Base-by-base conservation (phyloP, 2,888 invertebrate genomes). In the Chloromyia formosa region DNA sequence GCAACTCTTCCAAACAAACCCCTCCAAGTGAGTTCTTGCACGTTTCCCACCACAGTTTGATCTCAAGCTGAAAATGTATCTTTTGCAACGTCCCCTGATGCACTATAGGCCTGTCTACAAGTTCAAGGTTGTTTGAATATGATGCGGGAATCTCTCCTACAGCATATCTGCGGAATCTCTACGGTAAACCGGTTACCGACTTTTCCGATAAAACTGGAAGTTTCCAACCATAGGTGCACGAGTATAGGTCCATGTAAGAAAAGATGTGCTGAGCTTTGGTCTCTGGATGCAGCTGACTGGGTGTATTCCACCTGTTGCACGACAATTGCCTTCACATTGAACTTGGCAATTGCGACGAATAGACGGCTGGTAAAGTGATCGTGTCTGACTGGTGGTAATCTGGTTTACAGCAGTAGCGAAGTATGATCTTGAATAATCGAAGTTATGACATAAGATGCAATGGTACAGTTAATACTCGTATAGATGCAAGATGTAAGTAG, bases 291-390 rank as follows among this genome's bases (percentile, higher is more conserved):
- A 7, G 7, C 7, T 56, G 56, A 16, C 20, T 10, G 20, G 56
- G 20, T 56, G 9, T 1, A 23, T 60, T 60, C 22, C 60, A 60
- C 60, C 27, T 60, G 60, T 60, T 60, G 7, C 16, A 54, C 7
- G 54, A 54, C 23, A 61, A 23, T 61, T 35, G 16, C 62, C 62
- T 62, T 62, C 62, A 62, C 62, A 62, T 62, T 62, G 62, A 62
- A 62, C 62, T 35, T 35, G 27, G 7, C 27, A 35, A 35, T 35
- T 35, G 27, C 27, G 7, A 35, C 27, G 27, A 35, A 7, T 35
- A 35, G 27, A 35, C 27, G 27, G 27, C 27, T 4, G 7, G 27
- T 35, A 2, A 35, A 35, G 27, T 35, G 27, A 35, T n/a, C 2
- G 27, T 35, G 27, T 4, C 27, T 35, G n/a, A n/a, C 27, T 35